Evolutionary conservation across 2,797 vertebrate genomes (phyloP).

Genomic region (Sebastes minor): DNA sequence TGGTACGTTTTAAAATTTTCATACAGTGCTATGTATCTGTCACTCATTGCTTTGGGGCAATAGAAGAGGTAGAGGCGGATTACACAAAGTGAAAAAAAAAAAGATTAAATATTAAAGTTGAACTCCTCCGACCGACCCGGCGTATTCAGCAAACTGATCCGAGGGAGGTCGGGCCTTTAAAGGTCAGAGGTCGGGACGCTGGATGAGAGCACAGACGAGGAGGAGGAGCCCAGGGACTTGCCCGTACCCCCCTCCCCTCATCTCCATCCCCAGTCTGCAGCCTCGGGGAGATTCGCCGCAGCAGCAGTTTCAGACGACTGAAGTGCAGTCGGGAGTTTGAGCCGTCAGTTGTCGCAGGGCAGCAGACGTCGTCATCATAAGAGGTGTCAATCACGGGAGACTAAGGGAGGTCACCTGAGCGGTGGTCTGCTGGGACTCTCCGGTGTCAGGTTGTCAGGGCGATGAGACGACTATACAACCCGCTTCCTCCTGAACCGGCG

Average conservation of each 20-base stretch:
- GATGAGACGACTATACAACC: not conserved
- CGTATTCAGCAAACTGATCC: slow-evolving; percentile 40
- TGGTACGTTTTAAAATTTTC: slow-evolving; percentile 62
- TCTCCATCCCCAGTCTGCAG: slow-evolving; percentile 10
- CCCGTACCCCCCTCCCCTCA: not conserved
- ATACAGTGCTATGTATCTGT: slow-evolving; percentile 67
- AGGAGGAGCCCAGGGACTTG: slow-evolving; percentile 16
- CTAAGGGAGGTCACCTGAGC: slow-evolving; percentile 31
- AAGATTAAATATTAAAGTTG: slow-evolving; percentile 80
- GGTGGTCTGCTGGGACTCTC: slow-evolving; percentile 22
- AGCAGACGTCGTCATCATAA: slow-evolving; percentile 27
- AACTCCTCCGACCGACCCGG: slow-evolving; percentile 49
- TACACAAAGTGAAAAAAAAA: slow-evolving; percentile 51
- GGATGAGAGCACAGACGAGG: not conserved
- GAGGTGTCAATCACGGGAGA: slow-evolving; percentile 63
- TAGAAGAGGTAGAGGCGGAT: slow-evolving; percentile 53
- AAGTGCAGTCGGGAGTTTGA: not conserved
- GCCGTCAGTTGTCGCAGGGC: slow-evolving; percentile 6
- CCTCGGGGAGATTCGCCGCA: slow-evolving; percentile 25
- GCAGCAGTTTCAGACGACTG: slow-evolving; percentile 11
- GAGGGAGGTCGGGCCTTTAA: slow-evolving; percentile 18
- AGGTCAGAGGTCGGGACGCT: slow-evolving; percentile 46
- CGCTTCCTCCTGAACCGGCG: not conserved
- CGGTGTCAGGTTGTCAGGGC: not conserved
- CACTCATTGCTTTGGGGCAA: slow-evolving; percentile 76